Base-by-base conservation (phyloP, 2,888 invertebrate species). In the Eupithecia abbreviata region DNA sequence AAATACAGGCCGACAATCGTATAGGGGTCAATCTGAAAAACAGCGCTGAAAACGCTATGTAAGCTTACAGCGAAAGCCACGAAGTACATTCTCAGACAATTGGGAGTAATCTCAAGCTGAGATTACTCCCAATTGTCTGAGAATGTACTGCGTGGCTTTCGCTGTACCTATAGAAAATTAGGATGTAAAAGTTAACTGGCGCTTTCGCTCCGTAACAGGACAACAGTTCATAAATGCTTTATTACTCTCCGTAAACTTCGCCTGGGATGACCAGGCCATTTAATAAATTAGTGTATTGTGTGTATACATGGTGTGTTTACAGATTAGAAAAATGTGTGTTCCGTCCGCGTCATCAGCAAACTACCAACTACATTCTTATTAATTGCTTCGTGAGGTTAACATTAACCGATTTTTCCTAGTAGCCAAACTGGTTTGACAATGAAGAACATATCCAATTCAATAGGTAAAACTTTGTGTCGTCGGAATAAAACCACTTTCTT, bases 171-270 rank as follows among this genome's bases (percentile, higher is more conserved):
- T 68, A 15, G 55, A 69, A 69, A 65, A 58, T 41, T 42, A 43
- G 41, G 12, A 72, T 9, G 41, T 42, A 69, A 68, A 74, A 72
- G 49, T 41, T 68, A 7, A 73, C 30, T 15, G 42, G 5, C 51
- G 74, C 74, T 71, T 74, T 72, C 43, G 69, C 72, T 72, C 45
- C 41, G 51, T 55, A 74, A 68, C 47, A 49, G 77, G 65, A 76
- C 67, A 70, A 42, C 70, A 68, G 10, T 45, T 75, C 42, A 76
- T 78, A 41, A 74, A 76, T 77, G 73, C 66, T 75, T 76, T 69
- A 76, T 79, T 65, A 75, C 55, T 74, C 47, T 74, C 68, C n/a
- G 70, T 71, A 77, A 77, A 76, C 76, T 72, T 71, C 68, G 67
- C 47, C 73, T n/a, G n/a, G n/a, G n/a, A n/a, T n/a, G n/a, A n/a